Conservation (phyloP, 2,113 vertebrate species). For the Ahaetulla prasina region DNA sequence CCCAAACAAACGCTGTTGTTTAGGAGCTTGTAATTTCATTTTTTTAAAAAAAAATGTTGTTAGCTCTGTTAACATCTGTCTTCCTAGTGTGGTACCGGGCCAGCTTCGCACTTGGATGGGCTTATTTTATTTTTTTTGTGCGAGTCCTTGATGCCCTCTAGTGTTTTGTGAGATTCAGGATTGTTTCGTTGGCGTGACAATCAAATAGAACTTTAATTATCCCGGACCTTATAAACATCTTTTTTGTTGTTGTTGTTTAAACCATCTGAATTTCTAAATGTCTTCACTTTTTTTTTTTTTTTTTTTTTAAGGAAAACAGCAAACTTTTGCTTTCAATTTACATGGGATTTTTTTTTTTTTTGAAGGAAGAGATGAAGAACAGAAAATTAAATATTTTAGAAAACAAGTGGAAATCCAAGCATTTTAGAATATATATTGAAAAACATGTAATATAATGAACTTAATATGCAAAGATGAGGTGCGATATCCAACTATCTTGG, state of each 20-base stretch:
- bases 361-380: not conserved
- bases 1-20: not conserved
- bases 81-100: constrained; percentile 30
- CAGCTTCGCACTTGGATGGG: not conserved
- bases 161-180: constrained; percentile 36
- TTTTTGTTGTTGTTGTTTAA: too few species aligned
- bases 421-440: not conserved
- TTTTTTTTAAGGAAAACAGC: not conserved
- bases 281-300: not conserved
- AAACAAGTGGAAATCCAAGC: not conserved
- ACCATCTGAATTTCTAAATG: not conserved
- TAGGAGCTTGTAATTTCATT: not conserved
- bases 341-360: not conserved
- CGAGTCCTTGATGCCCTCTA: constrained; percentile 70
- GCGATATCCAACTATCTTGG: not conserved
- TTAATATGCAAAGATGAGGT: not conserved
- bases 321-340: not conserved
- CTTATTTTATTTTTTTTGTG: not conserved
- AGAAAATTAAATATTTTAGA: not conserved
- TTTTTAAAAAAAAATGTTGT: not conserved
- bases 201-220: not conserved
- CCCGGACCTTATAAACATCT: not conserved
- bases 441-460: not conserved
- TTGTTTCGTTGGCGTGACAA: constrained; percentile 4
- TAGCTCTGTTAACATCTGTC: constrained; percentile 41